Base-by-base conservation (phyloP, 2,888 invertebrate genomes). In the Brenthis hecate region DNA sequence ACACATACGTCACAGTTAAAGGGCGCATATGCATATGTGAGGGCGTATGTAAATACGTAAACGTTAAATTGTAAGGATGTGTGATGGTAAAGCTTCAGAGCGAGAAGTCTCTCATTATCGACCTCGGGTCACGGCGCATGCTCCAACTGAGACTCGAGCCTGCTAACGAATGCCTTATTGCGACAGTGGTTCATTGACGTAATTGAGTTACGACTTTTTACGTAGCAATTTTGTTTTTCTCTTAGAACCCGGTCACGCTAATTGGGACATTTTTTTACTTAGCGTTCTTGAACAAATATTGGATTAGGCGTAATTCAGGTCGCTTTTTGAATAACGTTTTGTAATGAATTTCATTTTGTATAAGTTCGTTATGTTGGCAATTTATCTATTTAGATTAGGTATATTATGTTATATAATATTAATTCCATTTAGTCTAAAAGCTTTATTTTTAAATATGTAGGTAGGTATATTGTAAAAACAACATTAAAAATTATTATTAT, bases 181-280 rank as follows among this genome's bases (percentile, higher is more conserved):
- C 90, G 90, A 90, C 91, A 89, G 88, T 85, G 91, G 89, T 91
- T 91, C 92, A 90, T 91, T 88, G 84, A 79, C 81, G 88, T 92
- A 92, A 92, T 92, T 92, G 92, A 92, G 92, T 92, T 92, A 92
- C 91, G 90, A 92, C 89, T 91, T 92, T 92, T 90, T 91, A 91
- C 90, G 91, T 90, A 87, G 90, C 89, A 90, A 91, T 91, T 91
- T 91, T 87, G 86, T 89, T 91, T 90, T 89, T 89, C 88, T 89
- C 89, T 91, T 87, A 89, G 88, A 88, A 87, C 82, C 85, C 83
- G 86, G 88, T 85, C 86, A 86, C 87, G 85, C 86, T 91, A 91
- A 91, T 92, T 91, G 91, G 91, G 83, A 76, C 81, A 84, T 86
- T 85, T 86, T 86, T 85, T 84, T 80, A 71, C 73, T 83, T 78